Base-by-base conservation (phyloP, 2,888 invertebrate species). In the Eupeodes luniger region DNA sequence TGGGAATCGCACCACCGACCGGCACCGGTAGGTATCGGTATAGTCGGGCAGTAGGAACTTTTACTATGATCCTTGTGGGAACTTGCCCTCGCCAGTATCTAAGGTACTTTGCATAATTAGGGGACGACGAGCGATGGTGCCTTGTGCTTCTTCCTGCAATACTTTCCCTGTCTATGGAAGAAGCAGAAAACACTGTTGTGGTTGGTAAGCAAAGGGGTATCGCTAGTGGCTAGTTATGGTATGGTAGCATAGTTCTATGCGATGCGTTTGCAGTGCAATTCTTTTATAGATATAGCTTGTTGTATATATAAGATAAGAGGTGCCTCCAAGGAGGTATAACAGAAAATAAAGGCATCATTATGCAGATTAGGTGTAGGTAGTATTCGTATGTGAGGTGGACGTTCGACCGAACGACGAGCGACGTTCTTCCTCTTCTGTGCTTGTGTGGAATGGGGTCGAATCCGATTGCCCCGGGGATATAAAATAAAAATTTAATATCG, bases 101-200 rank as follows among this genome's bases (percentile, higher is more conserved):
- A 64, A 81, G 84, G 84, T 84, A 88, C 87, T 88, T 88, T 88
- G 87, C 87, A 88, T 88, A 88, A 88, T 88, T 84, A 88, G 87
- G 87, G 81, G 77, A 77, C 72, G 84, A 51, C 11, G 6, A 9
- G n/a, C 5, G 53, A 5, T 16, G 51, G 51, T 51, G 14, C 14
- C 5, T 51, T 10, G 51, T 51, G 51, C 7, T 76, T 74, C 67
- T 84, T 66, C 84, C 76, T 76, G 27, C 51, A 87, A 84, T 76
- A 59, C 87, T 80, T 83, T 81, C 27, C 62, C n/a, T 44, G n/a
- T 53, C 44, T 49, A 51, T 51, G 61, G 36, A n/a, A 40, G 19
- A 4, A 40, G 40, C 2, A 40, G 6, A 40, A 40, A 40, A 40
- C 6, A 40, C 40, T 40, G 40, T 40, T 40, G 9, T 40, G 40